phyloP scores from a whole-genome alignment of 1,140 invertebrate species.

The Protaetia brevitarsis region DNA sequence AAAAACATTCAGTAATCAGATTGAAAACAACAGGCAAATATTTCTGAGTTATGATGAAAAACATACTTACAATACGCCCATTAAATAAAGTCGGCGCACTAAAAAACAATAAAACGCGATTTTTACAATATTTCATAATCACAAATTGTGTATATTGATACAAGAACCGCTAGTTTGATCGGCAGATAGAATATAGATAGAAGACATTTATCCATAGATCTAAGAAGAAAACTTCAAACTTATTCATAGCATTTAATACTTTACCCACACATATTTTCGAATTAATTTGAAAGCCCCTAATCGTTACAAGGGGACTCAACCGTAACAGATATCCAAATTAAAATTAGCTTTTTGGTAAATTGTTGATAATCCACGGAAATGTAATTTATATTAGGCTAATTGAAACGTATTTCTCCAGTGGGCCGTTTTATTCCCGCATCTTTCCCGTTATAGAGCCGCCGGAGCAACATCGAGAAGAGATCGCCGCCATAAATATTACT shows the following conservation, averaged over 20 bases:
- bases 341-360: background rate
- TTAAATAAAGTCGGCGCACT: too few species aligned
- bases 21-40: too few species aligned
- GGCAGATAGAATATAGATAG: too few species aligned
- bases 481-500: slow-evolving; percentile 16
- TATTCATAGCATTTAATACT: background rate
- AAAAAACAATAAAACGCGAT: too few species aligned
- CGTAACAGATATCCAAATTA: slow-evolving; percentile 2
- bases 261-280: background rate
- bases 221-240: too few species aligned
- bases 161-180: too few species aligned
- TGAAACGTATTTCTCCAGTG: slow-evolving; percentile 8
- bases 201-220: too few species aligned
- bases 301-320: background rate
- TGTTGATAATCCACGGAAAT: background rate
- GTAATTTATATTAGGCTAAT: slow-evolving; percentile 16
- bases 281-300: background rate
- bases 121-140: too few species aligned
- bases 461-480: slow-evolving; percentile 3
- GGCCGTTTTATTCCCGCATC: slow-evolving; percentile 15
- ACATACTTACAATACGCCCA: too few species aligned
- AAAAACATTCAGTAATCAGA: too few species aligned
- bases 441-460: background rate
- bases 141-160: too few species aligned
- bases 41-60: too few species aligned